Conservation (phyloP, 2,113 vertebrate species). For the Callipepla californica region DNA sequence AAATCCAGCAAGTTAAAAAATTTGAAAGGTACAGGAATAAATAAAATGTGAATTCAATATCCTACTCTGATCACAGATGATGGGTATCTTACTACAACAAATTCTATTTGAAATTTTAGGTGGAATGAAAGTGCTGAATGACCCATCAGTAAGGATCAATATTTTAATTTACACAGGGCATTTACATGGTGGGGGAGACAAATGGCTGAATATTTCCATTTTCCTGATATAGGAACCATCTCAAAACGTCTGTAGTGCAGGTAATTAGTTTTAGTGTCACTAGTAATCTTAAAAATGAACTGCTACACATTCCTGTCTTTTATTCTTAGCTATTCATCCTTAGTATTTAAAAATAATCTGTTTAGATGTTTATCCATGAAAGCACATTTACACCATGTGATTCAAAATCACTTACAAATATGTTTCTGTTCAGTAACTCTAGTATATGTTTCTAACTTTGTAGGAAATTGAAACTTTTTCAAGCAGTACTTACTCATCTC, state of each 20-base stretch:
- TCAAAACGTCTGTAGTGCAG: not conserved
- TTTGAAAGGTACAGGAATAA: not conserved
- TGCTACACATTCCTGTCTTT: not conserved
- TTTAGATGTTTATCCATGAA: not conserved
- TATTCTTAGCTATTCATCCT: not conserved
- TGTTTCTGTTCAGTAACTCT: not conserved
- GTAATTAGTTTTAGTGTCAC: conserved; percentile 37
- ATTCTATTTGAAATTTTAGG: not conserved
- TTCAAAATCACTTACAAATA: not conserved
- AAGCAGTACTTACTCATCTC: not conserved
- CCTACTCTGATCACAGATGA: not conserved
- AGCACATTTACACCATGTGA: not conserved
- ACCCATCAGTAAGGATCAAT: conserved; percentile 22
- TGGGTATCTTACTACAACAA: fast-evolving
- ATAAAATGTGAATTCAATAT: not conserved
- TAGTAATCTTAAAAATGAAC: conserved; percentile 7
- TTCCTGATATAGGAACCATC: not conserved
- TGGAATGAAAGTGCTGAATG: not conserved
- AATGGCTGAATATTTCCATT: conserved; percentile 28
- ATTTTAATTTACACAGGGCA: conserved; percentile 51
- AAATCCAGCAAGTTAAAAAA: fast-evolving
- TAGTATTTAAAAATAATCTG: not conserved
- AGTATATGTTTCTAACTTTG: not conserved
- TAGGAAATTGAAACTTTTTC: fast-evolving
- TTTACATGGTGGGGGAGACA: conserved; percentile 31